Conservation (phyloP, 2,888 invertebrate species). For the Netelia melanura region DNA sequence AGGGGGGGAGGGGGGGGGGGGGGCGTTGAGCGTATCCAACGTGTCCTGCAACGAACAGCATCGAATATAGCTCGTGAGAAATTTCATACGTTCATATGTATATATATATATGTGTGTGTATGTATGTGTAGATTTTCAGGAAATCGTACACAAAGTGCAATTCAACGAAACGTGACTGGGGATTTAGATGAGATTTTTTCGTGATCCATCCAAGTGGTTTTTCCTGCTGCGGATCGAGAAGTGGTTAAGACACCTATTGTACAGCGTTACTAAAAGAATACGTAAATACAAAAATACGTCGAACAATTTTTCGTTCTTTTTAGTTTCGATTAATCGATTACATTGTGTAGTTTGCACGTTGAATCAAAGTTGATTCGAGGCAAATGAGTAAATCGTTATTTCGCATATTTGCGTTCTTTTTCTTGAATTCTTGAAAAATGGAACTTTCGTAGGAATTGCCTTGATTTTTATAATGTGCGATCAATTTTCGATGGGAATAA, state of each 20-base stretch:
- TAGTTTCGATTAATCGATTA: background rate
- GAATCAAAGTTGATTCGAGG: too few species aligned
- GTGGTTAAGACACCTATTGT: background rate
- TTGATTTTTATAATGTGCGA: too few species aligned
- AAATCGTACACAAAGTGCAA: constrained; percentile 46
- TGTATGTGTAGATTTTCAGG: background rate
- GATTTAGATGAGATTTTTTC: constrained; percentile 34
- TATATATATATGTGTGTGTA: constrained; percentile 18
- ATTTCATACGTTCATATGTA: background rate
- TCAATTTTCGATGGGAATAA: too few species aligned
- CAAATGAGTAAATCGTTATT: too few species aligned
- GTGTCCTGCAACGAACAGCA: constrained; percentile 34
- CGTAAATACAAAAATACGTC: background rate
- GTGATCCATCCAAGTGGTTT: background rate
- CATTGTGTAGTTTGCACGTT: too few species aligned
- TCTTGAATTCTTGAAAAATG: too few species aligned
- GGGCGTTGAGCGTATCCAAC: constrained; percentile 31
- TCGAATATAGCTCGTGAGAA: constrained; percentile 24
- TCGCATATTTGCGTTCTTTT: too few species aligned
- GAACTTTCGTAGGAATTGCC: too few species aligned
- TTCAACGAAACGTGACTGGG: constrained; percentile 41
- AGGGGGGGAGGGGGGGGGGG: background rate
- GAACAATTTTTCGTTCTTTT: background rate
- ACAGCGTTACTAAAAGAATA: background rate
- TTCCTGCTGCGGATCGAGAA: background rate